Percentiles rank a stretch among this genome's conserved stretches.
These are phyloP conservation scores for Lasioglossum figueresi DNA, from an alignment of 2,888 invertebrate species.

Conservation along the genomic window DNA sequence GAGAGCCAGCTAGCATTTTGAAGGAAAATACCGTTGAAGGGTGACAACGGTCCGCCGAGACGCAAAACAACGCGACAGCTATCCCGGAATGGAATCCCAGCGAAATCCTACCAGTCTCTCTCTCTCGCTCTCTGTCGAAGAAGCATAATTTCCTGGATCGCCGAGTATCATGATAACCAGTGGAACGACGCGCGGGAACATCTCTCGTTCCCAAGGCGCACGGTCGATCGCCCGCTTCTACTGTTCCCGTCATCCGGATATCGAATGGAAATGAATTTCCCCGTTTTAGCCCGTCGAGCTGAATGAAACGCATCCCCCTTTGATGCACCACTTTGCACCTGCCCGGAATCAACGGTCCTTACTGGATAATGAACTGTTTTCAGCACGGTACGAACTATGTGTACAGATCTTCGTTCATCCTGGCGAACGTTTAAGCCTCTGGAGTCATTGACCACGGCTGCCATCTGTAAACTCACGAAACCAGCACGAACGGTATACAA, in stretches of 20 bases:
- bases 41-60: conserved; percentile 2
- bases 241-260: conserved; percentile 46
- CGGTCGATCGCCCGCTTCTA: conserved; percentile 1
- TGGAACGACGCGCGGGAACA: neutral
- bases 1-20: neutral
- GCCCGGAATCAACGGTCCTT: neutral
- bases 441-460: too few relatives aligned
- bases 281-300: conserved; percentile 37
- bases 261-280: conserved; percentile 71
- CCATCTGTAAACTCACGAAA: too few relatives aligned
- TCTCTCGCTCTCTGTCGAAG: conserved; percentile 10
- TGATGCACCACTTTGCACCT: conserved; percentile 36
- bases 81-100: neutral
- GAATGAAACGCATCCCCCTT: conserved; percentile 44
- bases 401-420: neutral
- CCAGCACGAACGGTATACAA: too few relatives aligned
- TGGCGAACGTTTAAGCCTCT: neutral
- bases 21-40: neutral
- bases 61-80: neutral
- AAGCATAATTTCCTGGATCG: conserved; percentile 49
- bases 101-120: conserved; percentile 1
- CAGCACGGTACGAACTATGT: neutral
- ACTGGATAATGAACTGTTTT: conserved; percentile 23
- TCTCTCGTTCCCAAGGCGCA: conserved; percentile 16
- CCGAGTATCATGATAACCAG: conserved; percentile 32